Evolutionary conservation across 1,140 invertebrate species (phyloP), one percentile per base, ranked within the genome.

Genomic region (Musca domestica): DNA sequence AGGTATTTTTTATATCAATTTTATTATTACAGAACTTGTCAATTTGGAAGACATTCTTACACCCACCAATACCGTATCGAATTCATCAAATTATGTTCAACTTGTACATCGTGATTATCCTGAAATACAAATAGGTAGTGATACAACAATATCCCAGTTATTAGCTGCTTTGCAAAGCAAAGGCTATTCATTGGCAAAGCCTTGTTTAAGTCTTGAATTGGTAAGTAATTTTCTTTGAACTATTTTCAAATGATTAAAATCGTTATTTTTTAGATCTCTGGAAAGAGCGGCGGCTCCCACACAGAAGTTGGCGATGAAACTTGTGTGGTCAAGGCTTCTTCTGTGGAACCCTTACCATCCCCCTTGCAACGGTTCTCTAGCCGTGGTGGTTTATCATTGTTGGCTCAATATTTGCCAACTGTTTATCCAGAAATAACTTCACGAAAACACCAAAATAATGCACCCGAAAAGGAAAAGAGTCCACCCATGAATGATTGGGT

Each of bases 381-480:
- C 51, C 88, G 91, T 54, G 94, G 94, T 27, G 94, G 95, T n/a
- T 84, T 96, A 52, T 93, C 92, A 5, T 83, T 96, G 22, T 82
- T 96, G 17, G 94, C 95, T 0, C 90, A 92, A 72, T 91, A 95
- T 74, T 83, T 96, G 73, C 94, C 94, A 0, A 85, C 94, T 0
- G 86, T 95, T 14, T 94, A 94, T 83, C 90, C 92, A n/a, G 91
- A 94, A 80, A 25, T 77, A 80, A 51, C 77, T 20, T 74, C 74
- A 51, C 76, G 78, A 63, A 78, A 81, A 74, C 64, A 78, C 73
- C 71, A 79, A 72, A 74, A 77, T 69, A 78, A 85, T 66, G 81
- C 71, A 72, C 70, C 76, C 3, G 79, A 80, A 22, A 74, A 83
- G 14, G 86, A 87, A 66, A 88, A 88, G 71, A 82, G 83, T 27